Conservation (phyloP, 2,113 vertebrate genomes). For the Pomatostomus ruficeps region DNA sequence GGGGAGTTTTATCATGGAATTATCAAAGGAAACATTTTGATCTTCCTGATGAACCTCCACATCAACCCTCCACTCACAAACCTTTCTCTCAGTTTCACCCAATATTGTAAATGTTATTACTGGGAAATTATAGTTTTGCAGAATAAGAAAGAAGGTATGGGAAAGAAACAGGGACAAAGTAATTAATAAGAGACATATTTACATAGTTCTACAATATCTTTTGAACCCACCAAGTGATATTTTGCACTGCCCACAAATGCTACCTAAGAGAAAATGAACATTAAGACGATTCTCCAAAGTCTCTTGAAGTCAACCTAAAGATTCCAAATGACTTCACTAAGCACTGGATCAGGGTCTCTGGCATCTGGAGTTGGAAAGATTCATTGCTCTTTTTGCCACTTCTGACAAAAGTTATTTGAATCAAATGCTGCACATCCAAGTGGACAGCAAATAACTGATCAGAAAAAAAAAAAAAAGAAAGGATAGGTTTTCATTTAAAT, state of each 20-base stretch:
- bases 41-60: not conserved
- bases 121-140: not conserved
- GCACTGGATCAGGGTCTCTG: not conserved
- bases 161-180: not conserved
- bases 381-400: constrained; percentile 41
- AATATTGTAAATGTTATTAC: not conserved
- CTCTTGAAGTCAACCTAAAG: not conserved
- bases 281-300: not conserved
- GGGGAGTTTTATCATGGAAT: not conserved
- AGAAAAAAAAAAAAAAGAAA: not conserved
- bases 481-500: constrained; percentile 68
- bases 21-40: not conserved
- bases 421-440: constrained; percentile 40
- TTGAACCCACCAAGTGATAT: not conserved
- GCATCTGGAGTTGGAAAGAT: constrained; percentile 45
- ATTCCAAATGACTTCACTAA: constrained; percentile 12
- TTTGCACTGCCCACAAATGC: not conserved
- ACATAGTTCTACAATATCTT: not conserved
- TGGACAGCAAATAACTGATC: constrained; percentile 56
- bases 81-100: not conserved
- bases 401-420: constrained; percentile 70
- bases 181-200: not conserved
- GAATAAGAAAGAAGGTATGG: not conserved
- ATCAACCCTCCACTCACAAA: not conserved
- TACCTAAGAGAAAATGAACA: not conserved